Evolutionary conservation across 2,113 vertebrate species (phyloP).

Genomic region (Hippocampus zosterae): DNA sequence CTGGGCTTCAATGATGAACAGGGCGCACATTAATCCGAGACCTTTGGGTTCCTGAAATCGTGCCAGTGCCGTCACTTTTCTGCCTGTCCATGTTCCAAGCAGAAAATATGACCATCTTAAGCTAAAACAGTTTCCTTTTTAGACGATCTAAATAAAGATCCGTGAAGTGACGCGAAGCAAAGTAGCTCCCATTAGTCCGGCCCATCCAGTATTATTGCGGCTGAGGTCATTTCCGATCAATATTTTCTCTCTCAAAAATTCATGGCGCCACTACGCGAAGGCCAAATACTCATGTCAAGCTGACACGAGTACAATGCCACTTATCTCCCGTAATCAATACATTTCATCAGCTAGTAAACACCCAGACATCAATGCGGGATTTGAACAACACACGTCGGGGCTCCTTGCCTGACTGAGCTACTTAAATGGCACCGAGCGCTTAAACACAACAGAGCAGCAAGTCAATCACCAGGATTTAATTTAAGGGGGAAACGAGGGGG

Average conservation of each 20-base stretch:
- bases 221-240: slow-evolving; percentile 34
- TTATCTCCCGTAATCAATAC: slow-evolving; percentile 24
- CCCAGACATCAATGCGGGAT: slow-evolving; percentile 12
- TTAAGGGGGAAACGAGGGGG: background rate
- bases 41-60: slow-evolving; percentile 21
- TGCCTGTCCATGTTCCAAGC: background rate
- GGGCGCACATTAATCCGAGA: slow-evolving; percentile 37
- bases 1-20: slow-evolving; percentile 38
- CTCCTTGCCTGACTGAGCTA: slow-evolving; percentile 2
- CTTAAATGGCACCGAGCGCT: slow-evolving; percentile 8
- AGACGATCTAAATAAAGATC: slow-evolving; percentile 22
- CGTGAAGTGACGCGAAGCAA: slow-evolving; percentile 10
- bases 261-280: slow-evolving; percentile 8
- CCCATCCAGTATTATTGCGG: slow-evolving; percentile 3
- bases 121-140: slow-evolving; percentile 17
- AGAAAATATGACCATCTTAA: slow-evolving; percentile 5
- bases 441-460: background rate
- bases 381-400: slow-evolving; percentile 1
- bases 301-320: slow-evolving; percentile 11
- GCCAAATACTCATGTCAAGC: background rate
- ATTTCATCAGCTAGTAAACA: slow-evolving; percentile 21
- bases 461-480: background rate
- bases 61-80: slow-evolving; percentile 17
- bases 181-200: background rate
- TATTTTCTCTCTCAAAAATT: slow-evolving; percentile 37